Conservation (phyloP, 2,113 vertebrate genomes). For the pig (Sus scrofa) region DNA sequence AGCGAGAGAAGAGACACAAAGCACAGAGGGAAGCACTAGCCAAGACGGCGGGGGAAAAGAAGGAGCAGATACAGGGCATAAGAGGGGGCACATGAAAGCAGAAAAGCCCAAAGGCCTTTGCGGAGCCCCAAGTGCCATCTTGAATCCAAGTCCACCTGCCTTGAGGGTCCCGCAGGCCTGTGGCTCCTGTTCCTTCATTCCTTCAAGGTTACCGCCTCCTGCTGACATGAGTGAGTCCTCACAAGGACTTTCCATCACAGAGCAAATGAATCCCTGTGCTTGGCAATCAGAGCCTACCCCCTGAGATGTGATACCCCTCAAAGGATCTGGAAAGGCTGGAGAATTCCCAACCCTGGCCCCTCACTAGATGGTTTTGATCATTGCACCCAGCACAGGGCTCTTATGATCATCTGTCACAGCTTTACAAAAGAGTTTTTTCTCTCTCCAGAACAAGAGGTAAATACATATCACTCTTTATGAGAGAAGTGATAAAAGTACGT, state of each 20-base stretch:
- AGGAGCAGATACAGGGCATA: fast-evolving
- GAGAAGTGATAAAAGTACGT: neutral
- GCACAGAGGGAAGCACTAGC: neutral
- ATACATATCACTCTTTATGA: neutral
- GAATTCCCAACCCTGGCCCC: neutral
- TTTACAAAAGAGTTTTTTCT: neutral
- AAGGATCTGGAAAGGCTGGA: neutral
- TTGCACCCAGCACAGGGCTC: neutral
- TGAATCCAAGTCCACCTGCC: neutral
- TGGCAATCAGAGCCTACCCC: neutral
- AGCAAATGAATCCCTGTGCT: fast-evolving
- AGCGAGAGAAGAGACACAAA: neutral
- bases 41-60: fast-evolving
- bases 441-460: neutral
- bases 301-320: neutral
- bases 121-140: neutral
- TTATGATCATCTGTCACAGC: neutral
- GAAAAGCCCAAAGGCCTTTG: neutral
- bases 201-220: neutral
- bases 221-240: fast-evolving
- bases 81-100: neutral
- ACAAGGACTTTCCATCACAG: neutral
- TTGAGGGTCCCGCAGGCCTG: neutral
- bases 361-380: neutral
- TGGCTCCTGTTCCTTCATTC: neutral